These are phyloP conservation scores for Trididemnum nubilum DNA, from an alignment of 23 tunicate species.

Conservation along the genomic window DNA sequence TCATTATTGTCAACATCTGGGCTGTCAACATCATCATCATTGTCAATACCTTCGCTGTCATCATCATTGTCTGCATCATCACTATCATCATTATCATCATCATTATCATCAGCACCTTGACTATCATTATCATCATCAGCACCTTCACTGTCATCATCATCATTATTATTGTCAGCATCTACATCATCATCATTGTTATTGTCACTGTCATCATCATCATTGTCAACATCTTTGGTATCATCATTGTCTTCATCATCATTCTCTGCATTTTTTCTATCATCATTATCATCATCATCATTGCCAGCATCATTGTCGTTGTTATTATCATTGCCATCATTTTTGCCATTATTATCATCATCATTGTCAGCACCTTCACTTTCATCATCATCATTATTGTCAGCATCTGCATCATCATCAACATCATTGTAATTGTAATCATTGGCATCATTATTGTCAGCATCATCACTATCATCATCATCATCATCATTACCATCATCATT, in stretches of 20 bases:
- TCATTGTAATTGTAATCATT: conserved; percentile 12
- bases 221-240: conserved; percentile 22
- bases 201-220: conserved; percentile 16
- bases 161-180: neutral
- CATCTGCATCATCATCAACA: conserved; percentile 9
- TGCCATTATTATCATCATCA: neutral
- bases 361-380: conserved; percentile 5
- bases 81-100: conserved; percentile 32
- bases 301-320: conserved; percentile 5
- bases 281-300: neutral
- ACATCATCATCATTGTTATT: conserved; percentile 19
- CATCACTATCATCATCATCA: conserved; percentile 5
- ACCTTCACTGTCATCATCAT: neutral
- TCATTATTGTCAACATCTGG: neutral
- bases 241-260: conserved; percentile 11
- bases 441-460: conserved; percentile 11
- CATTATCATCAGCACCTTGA: conserved; percentile 21
- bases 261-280: neutral
- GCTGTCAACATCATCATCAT: neutral
- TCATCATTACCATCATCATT: conserved; percentile 14
- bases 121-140: conserved; percentile 5
- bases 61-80: conserved; percentile 11
- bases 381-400: conserved; percentile 22
- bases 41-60: neutral
- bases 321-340: neutral